Evolutionary conservation across 2,888 invertebrate species (phyloP).

Genomic region (Pammene aurita): DNA sequence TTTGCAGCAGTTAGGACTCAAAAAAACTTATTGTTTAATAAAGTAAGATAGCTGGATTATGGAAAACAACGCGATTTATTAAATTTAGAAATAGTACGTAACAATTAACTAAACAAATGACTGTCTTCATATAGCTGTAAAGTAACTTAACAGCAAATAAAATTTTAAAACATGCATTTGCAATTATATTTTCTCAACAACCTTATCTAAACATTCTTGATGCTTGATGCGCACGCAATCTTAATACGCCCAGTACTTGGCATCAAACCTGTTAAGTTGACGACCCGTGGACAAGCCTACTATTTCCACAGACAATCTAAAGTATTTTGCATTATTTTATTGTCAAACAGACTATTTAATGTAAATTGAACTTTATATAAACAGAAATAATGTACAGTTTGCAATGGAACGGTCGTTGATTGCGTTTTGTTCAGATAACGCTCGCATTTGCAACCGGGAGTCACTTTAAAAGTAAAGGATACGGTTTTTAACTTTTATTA

Average conservation of each 20-base stretch:
- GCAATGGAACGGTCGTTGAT: conserved; percentile 4
- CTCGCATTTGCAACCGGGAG: conserved; percentile 49
- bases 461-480: conserved; percentile 44
- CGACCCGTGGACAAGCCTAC: conserved; percentile 45
- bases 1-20: too few species aligned
- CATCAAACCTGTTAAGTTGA: conserved; percentile 47
- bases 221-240: conserved; percentile 31
- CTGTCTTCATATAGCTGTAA: too few species aligned
- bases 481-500: conserved; percentile 38
- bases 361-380: conserved; percentile 1
- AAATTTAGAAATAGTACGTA: too few species aligned
- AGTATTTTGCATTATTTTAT: conserved; percentile 51
- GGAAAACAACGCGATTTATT: too few species aligned
- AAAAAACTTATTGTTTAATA: too few species aligned
- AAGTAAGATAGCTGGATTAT: too few species aligned
- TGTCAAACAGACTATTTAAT: conserved; percentile 17
- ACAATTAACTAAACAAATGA: too few species aligned
- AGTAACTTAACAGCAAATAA: background rate
- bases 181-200: conserved; percentile 24
- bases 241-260: conserved; percentile 37
- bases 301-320: conserved; percentile 41
- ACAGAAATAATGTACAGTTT: background rate
- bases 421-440: conserved; percentile 44
- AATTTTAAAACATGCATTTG: conserved; percentile 7
- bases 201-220: conserved; percentile 36